A percentile compares a stretch with the other conserved stretches of the same genome.
phyloP scores from a whole-genome alignment of 2,797 vertebrate genomes.

The Sebastes trivittatus region DNA sequence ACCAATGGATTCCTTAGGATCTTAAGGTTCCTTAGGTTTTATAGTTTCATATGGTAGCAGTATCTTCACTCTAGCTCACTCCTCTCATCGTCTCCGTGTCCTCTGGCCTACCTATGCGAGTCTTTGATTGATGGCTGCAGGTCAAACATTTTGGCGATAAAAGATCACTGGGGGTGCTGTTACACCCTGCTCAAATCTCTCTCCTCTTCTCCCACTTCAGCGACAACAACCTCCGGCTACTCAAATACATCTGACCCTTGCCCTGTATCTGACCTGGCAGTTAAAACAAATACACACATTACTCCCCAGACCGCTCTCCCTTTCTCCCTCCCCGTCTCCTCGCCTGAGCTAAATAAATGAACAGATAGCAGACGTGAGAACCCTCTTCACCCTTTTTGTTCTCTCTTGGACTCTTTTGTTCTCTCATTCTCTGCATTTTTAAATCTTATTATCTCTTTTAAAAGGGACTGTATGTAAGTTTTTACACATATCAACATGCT shows the following conservation, averaged over 20 bases:
- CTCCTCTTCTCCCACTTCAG: constrained; percentile 2
- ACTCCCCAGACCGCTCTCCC: constrained; percentile 8
- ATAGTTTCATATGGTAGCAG: too few relatives aligned
- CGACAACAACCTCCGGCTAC: constrained; percentile 24
- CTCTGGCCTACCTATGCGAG: constrained; percentile 11
- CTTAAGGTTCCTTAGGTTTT: too few relatives aligned
- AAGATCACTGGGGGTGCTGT: constrained; percentile 30
- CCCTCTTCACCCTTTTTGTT: not conserved
- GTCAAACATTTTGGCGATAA: constrained; percentile 35
- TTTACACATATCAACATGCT: too few relatives aligned
- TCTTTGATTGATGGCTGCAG: constrained; percentile 18
- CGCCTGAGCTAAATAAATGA: constrained; percentile 25
- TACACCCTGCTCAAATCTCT: constrained; percentile 17
- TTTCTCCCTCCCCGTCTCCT: constrained; percentile 10
- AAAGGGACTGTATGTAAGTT: too few relatives aligned
- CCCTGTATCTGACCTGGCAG: constrained; percentile 48
- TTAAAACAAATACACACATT: constrained; percentile 54
- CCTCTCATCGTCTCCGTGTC: not conserved
- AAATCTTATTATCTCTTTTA: not conserved
- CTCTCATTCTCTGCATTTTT: not conserved
- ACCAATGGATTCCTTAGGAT: too few relatives aligned
- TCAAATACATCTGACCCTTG: constrained; percentile 55
- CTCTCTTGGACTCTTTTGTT: not conserved
- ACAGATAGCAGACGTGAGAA: not conserved
- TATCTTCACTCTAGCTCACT: not conserved